Evolutionary conservation across 2,888 invertebrate genomes (phyloP).

Genomic region (Philhelius pedissequus): DNA sequence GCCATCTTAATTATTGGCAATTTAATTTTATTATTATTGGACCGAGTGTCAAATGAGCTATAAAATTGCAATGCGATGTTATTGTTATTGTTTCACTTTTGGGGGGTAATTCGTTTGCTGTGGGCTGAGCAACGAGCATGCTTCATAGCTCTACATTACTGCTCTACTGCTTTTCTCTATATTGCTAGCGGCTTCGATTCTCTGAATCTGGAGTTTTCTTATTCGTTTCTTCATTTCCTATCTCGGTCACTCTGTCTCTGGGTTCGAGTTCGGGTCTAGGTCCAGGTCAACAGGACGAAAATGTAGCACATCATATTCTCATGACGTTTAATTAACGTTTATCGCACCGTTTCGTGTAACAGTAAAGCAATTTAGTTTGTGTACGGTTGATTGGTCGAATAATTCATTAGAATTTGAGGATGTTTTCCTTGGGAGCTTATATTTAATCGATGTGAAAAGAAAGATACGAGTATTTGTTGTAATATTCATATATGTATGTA

Average conservation of each 20-base stretch:
- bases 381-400: constrained; percentile 62
- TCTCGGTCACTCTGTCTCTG: not conserved
- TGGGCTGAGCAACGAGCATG: not conserved
- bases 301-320: constrained; percentile 66
- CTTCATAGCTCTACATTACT: not conserved
- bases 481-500: not conserved
- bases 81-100: constrained; percentile 68
- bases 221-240: not conserved
- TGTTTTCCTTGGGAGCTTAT: constrained; percentile 23
- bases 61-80: constrained; percentile 69
- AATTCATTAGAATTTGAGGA: constrained; percentile 66
- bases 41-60: constrained; percentile 68
- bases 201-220: constrained; percentile 12
- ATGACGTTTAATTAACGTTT: constrained; percentile 69
- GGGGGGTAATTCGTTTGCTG: constrained; percentile 37
- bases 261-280: no score
- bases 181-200: not conserved
- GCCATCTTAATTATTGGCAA: constrained; percentile 67
- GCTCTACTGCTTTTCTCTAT: not conserved
- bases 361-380: constrained; percentile 63
- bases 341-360: constrained; percentile 65
- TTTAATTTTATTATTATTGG: constrained; percentile 69
- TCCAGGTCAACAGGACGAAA: constrained; percentile 54
- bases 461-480: not conserved
- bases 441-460: not conserved